phyloP scores from a whole-genome alignment of 2,797 vertebrate genomes.

The Limnodromus scolopaceus region DNA sequence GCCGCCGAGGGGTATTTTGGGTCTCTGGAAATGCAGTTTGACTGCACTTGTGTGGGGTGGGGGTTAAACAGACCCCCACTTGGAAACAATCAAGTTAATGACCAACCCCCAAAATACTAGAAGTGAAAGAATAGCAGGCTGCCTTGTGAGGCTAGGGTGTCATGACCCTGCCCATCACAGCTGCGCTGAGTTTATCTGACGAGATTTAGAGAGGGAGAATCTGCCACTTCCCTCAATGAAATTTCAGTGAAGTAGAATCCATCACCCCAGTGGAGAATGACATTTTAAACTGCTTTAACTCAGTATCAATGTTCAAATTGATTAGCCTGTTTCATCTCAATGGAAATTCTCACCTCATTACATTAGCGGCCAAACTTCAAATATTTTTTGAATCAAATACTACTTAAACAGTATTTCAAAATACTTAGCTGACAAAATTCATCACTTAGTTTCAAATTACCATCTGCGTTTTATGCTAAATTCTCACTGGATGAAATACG shows the following conservation, averaged over 20 bases:
- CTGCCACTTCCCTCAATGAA: not conserved
- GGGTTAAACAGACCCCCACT: not conserved
- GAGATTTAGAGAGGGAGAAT: not conserved
- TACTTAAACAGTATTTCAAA: slow-evolving; percentile 52
- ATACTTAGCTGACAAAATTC: slow-evolving; percentile 34
- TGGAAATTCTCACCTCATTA: slow-evolving; percentile 62
- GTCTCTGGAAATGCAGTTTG: not conserved
- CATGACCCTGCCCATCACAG: not conserved
- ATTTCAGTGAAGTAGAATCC: slow-evolving; percentile 42
- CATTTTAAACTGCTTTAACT: slow-evolving; percentile 61
- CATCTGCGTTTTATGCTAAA: slow-evolving; percentile 12
- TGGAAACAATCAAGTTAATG: not conserved
- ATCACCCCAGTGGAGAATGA: not conserved
- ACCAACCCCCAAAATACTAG: not conserved
- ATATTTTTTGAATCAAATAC: slow-evolving; percentile 52
- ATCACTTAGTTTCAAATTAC: slow-evolving; percentile 54
- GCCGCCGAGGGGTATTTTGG: not conserved
- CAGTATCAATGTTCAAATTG: slow-evolving; percentile 51
- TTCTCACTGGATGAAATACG: not conserved
- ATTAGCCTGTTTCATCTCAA: slow-evolving; percentile 57
- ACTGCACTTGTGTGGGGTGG: not conserved
- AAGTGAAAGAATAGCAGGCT: not conserved
- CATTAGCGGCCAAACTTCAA: slow-evolving; percentile 47
- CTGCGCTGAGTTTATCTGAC: not conserved
- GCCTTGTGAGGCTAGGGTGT: not conserved